These are phyloP conservation scores for Ophion ellenae DNA, from an alignment of 2,888 invertebrate species.

Conservation along the genomic window DNA sequence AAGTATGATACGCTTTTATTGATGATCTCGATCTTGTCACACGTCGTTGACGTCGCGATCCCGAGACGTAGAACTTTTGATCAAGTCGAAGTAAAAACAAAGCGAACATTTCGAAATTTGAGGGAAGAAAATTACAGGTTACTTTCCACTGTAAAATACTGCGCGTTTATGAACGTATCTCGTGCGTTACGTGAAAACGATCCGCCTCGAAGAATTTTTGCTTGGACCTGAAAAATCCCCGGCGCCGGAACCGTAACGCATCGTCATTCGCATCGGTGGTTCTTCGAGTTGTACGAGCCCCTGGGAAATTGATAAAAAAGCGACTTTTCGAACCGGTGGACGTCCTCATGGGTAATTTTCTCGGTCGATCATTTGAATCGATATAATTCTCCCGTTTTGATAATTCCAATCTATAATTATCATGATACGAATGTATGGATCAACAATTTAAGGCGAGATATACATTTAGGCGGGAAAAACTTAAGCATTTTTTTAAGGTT, in stretches of 20 bases:
- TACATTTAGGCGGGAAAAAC: too few relatives aligned
- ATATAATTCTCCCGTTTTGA: background rate
- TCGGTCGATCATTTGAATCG: background rate
- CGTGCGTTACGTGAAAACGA: background rate
- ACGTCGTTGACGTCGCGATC: too few relatives aligned
- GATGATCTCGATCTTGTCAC: too few relatives aligned
- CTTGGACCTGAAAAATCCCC: background rate
- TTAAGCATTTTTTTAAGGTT: too few relatives aligned
- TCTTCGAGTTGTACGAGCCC: conserved; percentile 49
- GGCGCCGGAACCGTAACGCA: background rate
- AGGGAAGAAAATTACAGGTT: too few relatives aligned
- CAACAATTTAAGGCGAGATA: background rate
- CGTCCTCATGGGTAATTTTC: background rate
- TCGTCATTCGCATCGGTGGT: conserved; percentile 52
- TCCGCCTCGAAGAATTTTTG: background rate
- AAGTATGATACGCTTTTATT: too few relatives aligned
- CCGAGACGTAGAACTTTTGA: too few relatives aligned
- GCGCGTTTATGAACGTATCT: background rate
- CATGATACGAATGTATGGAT: background rate
- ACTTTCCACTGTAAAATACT: background rate
- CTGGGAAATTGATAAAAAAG: conserved; percentile 29
- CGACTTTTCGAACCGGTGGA: background rate
- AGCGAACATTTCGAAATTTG: too few relatives aligned
- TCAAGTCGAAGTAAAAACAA: too few relatives aligned
- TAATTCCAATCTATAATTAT: background rate